Evolutionary conservation across 2,888 invertebrate genomes (phyloP).

Genomic region (Xestia xanthographa): DNA sequence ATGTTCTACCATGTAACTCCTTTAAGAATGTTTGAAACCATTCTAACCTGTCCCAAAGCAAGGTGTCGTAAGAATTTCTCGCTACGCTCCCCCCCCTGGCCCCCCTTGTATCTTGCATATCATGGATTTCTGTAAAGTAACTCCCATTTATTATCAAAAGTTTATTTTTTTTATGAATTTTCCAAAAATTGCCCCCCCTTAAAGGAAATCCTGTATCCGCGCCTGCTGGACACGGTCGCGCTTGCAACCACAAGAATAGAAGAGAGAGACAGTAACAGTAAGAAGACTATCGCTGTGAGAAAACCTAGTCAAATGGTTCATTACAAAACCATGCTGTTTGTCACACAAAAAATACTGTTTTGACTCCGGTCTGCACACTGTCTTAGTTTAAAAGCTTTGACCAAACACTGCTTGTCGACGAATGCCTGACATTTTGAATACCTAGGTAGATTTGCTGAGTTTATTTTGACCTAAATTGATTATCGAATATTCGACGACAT

Average conservation of each 20-base stretch:
- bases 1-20: no score
- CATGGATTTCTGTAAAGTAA: no score
- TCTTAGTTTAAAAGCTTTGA: constrained; percentile 9
- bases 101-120: no score
- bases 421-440: constrained; percentile 32
- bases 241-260: not conserved
- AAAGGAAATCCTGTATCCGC: no score
- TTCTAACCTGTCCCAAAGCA: no score
- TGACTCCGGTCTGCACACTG: constrained; percentile 8
- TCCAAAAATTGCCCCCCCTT: no score
- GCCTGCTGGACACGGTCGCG: no score
- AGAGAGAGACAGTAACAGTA: not conserved
- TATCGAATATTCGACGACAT: not conserved
- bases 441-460: not conserved
- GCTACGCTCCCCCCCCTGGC: no score
- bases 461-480: not conserved
- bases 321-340: not conserved
- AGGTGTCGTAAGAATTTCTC: no score
- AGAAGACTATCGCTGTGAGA: not conserved
- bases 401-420: not conserved
- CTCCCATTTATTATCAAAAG: no score
- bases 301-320: not conserved
- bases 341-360: not conserved
- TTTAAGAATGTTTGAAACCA: no score
- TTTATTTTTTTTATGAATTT: no score